These are phyloP conservation scores for Aegotheles bennettii DNA, from an alignment of 2,113 vertebrate species.

Conservation along the genomic window DNA sequence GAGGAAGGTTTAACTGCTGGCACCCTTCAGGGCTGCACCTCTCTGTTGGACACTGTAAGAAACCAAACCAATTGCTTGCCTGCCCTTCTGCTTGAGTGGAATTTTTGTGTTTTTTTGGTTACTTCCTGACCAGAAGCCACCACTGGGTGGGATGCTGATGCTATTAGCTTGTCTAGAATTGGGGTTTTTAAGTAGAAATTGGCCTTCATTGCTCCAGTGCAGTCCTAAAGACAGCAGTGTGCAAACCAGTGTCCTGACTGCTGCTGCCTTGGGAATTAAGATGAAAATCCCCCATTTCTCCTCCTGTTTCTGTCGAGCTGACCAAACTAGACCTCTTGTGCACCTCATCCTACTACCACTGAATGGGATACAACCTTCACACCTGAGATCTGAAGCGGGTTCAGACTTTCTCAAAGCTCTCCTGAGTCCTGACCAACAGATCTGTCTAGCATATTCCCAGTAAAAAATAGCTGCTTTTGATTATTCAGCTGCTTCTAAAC, in stretches of 20 bases:
- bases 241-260: no score
- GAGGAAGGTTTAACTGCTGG: slow-evolving; percentile 16
- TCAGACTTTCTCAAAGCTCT: background rate
- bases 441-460: background rate
- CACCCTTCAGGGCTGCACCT: background rate
- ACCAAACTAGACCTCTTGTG: background rate
- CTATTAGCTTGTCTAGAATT: no score
- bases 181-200: no score
- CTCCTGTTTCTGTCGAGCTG: background rate
- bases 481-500: background rate
- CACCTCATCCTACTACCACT: background rate
- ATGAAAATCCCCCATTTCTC: no score
- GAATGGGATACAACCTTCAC: background rate
- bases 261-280: no score
- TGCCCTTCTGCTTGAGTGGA: background rate
- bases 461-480: background rate
- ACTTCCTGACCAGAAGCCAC: background rate
- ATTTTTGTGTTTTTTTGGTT: background rate
- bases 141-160: no score
- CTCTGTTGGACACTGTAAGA: background rate
- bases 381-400: background rate
- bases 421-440: background rate
- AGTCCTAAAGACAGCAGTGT: no score
- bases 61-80: background rate
- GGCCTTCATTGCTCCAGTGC: no score